Base-by-base conservation (phyloP, 2,113 vertebrate genomes). In the Ameiurus melas region DNA sequence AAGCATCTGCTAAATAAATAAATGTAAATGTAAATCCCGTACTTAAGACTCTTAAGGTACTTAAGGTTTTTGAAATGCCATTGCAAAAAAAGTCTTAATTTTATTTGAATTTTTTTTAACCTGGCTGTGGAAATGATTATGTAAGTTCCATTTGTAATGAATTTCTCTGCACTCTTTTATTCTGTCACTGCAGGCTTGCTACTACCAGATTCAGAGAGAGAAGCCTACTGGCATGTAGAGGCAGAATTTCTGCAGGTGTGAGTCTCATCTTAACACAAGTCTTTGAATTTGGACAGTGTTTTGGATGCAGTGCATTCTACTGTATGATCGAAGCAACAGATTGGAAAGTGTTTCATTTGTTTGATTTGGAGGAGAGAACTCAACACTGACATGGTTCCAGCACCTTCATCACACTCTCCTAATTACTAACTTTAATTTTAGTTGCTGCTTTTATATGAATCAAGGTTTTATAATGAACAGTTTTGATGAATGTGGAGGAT, bases 121-220 rank as follows among this genome's bases (percentile, higher is more conserved):
- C 19, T 43, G 19, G 33, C 3, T 51, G 43, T 79, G 27, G 7
- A 79, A 55, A 19, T 79, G 5, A 51, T 51, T 51, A 1, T 16
- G 43, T 75, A 22, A 43, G 20, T 77, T 22, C 12, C 12, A 36
- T 36, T 58, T 58, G 10, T 36, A 36, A 22, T 81, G 8, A 20
- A 81, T 58, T 8, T 39, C 9, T 75, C 25, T 88, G 13, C 6
- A 51, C 30, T 39, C n/a, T 25, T 89, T 81, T 66, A 60, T 64
- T 77, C 36, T 88, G 14, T 94, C 90, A 91, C 91, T 94, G 58
- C 92, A 99, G 98, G 98, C 98, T 1, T 99, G 97, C 92, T 99
- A 98, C 94, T 97, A 96, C 92, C 98, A 99, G 95, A 99, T 99
- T 94, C 98, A 98, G 88, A 96, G 96, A 3, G 98, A 99, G 94